A percentile compares a stretch with the other conserved stretches of the same genome.
Evolutionary conservation across 2,797 vertebrate genomes (phyloP).

Genomic region (Platalea minor): DNA sequence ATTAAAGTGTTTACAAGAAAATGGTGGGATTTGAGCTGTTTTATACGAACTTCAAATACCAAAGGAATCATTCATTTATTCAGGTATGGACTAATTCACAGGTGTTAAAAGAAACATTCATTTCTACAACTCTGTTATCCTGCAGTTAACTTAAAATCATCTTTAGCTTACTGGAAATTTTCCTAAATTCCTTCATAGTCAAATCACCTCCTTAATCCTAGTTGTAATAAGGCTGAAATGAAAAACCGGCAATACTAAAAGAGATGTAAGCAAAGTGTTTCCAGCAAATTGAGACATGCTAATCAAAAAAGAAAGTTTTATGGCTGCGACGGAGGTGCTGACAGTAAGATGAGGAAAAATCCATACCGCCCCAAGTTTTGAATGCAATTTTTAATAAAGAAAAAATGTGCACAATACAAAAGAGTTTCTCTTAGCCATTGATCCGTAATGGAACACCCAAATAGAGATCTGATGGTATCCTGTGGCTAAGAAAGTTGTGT

Average conservation of each 20-base stretch:
- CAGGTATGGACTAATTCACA: conserved; percentile 56
- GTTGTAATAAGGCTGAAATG: conserved; percentile 55
- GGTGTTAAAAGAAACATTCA: conserved; percentile 60
- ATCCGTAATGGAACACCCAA: conserved; percentile 49
- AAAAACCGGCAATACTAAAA: conserved; percentile 26
- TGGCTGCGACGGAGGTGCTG: conserved; percentile 5
- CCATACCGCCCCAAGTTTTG: neutral
- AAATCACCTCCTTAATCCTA: conserved; percentile 49
- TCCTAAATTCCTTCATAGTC: conserved; percentile 68
- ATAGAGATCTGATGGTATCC: conserved; percentile 41
- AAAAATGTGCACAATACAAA: conserved; percentile 13
- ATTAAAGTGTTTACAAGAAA: conserved; percentile 53
- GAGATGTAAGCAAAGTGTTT: conserved; percentile 51
- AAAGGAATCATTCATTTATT: conserved; percentile 43
- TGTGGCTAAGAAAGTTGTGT: conserved; percentile 61
- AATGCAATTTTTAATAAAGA: conserved; percentile 49
- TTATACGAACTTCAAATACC: conserved; percentile 40
- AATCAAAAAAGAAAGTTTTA: conserved; percentile 68
- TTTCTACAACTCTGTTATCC: conserved; percentile 42
- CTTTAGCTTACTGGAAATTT: conserved; percentile 64
- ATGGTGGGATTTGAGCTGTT: conserved; percentile 40
- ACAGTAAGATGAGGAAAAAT: conserved; percentile 56
- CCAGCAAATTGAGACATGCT: conserved; percentile 60
- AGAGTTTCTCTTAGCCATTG: conserved; percentile 13
- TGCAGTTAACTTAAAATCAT: conserved; percentile 56